These are phyloP conservation scores for Noturus placidus DNA, from an alignment of 2,113 vertebrate genomes.

Conservation along the genomic window DNA sequence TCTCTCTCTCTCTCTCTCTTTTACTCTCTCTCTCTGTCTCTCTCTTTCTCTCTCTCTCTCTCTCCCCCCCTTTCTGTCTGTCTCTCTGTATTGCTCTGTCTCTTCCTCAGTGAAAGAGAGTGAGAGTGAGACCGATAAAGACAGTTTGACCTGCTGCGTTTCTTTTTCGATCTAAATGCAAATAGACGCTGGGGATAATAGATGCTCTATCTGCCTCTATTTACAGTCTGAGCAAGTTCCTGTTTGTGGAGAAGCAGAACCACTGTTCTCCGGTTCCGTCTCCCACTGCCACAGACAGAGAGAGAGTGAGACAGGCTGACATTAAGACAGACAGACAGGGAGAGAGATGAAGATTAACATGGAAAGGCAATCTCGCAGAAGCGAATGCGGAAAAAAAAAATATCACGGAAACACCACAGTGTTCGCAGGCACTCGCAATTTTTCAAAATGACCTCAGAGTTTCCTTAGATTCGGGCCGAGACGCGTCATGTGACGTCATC, in stretches of 20 bases:
- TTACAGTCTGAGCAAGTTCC: constrained; percentile 37
- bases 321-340: background rate
- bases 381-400: too few relatives aligned
- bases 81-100: background rate
- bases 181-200: constrained; percentile 57
- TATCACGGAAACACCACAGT: too few relatives aligned
- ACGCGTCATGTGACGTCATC: too few relatives aligned
- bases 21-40: background rate
- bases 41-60: background rate
- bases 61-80: background rate
- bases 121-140: background rate
- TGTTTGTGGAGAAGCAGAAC: constrained; percentile 50
- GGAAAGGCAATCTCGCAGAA: too few relatives aligned
- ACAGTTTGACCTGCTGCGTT: constrained; percentile 35
- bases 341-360: background rate
- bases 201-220: constrained; percentile 49
- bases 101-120: background rate
- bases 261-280: constrained; percentile 50
- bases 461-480: too few relatives aligned
- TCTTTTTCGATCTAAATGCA: constrained; percentile 75
- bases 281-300: constrained; percentile 14
- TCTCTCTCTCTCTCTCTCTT: background rate
- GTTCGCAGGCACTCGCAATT: too few relatives aligned
- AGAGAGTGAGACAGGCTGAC: background rate
- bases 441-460: too few relatives aligned